Conservation (phyloP, 2,113 vertebrate species). For the Epinephelus moara region DNA sequence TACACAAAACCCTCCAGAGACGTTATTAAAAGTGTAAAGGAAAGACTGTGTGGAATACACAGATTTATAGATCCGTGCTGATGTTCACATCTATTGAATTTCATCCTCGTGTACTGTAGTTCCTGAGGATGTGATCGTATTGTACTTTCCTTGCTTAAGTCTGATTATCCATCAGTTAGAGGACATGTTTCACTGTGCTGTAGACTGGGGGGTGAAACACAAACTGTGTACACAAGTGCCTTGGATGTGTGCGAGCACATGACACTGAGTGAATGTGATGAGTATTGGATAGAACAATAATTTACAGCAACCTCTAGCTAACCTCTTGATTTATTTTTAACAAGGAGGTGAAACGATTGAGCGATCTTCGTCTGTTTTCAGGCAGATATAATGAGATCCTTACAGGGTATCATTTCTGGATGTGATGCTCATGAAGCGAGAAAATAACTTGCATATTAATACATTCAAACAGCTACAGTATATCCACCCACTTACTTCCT, state of each 20-base stretch:
- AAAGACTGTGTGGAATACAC: conserved; percentile 52
- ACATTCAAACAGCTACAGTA: conserved; percentile 16
- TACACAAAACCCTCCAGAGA: conserved; percentile 83
- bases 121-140: conserved; percentile 15
- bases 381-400: conserved; percentile 23
- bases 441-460: conserved; percentile 21
- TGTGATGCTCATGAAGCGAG: conserved; percentile 3
- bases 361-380: conserved; percentile 4
- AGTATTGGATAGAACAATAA: conserved; percentile 22
- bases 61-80: conserved; percentile 49
- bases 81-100: conserved; percentile 39
- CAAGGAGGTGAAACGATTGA: conserved; percentile 30
- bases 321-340: conserved; percentile 52
- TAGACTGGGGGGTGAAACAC: background rate
- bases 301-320: conserved; percentile 46
- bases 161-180: conserved; percentile 37
- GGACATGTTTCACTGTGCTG: conserved; percentile 11
- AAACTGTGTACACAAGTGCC: conserved; percentile 19
- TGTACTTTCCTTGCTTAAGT: conserved; percentile 9
- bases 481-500: conserved; percentile 19
- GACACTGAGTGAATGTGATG: conserved; percentile 27
- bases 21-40: conserved; percentile 62
- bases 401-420: conserved; percentile 5
- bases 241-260: conserved; percentile 39
- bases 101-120: background rate